These are phyloP conservation scores for Cosmorhoe ocellata DNA, from an alignment of 2,888 invertebrate genomes.

Conservation along the genomic window DNA sequence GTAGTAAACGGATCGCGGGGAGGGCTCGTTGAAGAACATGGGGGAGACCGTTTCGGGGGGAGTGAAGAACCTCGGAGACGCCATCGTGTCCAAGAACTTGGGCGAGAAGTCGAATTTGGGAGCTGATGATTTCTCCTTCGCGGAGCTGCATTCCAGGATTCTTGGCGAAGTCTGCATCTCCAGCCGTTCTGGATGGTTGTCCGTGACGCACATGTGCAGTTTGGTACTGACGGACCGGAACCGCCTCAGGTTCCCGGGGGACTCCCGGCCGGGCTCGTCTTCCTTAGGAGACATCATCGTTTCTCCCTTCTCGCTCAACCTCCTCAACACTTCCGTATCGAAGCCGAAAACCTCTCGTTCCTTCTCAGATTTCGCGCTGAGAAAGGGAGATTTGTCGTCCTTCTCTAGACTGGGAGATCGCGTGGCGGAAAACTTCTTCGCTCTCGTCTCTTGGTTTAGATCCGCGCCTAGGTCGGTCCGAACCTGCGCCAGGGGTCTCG, in stretches of 20 bases:
- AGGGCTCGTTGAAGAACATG: constrained; percentile 71
- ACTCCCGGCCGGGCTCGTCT: constrained; percentile 44
- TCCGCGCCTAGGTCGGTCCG: constrained; percentile 62
- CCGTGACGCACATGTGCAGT: constrained; percentile 67
- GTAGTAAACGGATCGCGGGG: constrained; percentile 74
- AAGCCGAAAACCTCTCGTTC: constrained; percentile 65
- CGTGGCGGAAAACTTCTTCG: constrained; percentile 72
- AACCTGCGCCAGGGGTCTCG: constrained; percentile 65
- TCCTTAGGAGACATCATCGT: constrained; percentile 51
- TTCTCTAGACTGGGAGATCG: constrained; percentile 77
- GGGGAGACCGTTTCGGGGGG: constrained; percentile 73
- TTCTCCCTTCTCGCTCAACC: constrained; percentile 48
- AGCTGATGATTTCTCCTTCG: constrained; percentile 67
- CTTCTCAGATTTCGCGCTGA: constrained; percentile 55
- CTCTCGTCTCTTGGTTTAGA: constrained; percentile 56
- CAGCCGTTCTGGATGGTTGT: constrained; percentile 58
- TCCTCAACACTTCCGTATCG: constrained; percentile 56
- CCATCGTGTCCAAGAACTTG: constrained; percentile 63
- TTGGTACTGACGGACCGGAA: constrained; percentile 72
- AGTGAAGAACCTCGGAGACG: constrained; percentile 72
- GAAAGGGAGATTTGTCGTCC: constrained; percentile 76
- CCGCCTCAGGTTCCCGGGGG: constrained; percentile 61
- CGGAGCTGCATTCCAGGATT: constrained; percentile 66
- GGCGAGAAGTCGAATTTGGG: constrained; percentile 76
- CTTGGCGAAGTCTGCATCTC: constrained; percentile 75